Conservation (phyloP, 2,888 invertebrate species). For the Poecilobothrus nobilitatus region DNA sequence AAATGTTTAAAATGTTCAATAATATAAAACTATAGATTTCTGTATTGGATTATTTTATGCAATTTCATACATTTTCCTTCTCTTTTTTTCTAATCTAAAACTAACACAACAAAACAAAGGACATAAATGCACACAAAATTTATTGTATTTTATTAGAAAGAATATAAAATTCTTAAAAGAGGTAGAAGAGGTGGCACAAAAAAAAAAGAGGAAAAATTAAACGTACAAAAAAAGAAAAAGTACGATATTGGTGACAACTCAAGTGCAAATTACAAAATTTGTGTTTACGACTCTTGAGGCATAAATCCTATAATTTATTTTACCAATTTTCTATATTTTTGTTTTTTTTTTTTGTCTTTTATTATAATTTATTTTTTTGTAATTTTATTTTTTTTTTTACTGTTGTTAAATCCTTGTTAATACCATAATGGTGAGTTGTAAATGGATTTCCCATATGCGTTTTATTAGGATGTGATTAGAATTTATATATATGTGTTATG, state of each 20-base stretch:
- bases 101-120: not conserved
- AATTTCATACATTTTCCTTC: too few relatives aligned
- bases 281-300: conserved; percentile 11
- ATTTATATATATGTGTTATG: not conserved
- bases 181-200: not conserved
- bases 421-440: conserved; percentile 6
- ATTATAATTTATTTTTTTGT: not conserved
- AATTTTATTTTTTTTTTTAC: not conserved
- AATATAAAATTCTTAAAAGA: not conserved
- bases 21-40: too few relatives aligned
- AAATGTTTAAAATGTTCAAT: too few relatives aligned
- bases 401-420: not conserved
- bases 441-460: conserved; percentile 3
- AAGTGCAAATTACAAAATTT: conserved; percentile 11
- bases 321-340: not conserved
- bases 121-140: not conserved
- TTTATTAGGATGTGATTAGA: conserved; percentile 1
- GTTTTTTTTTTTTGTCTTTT: too few relatives aligned
- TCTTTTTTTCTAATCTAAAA: too few relatives aligned
- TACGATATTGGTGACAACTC: conserved; percentile 8
- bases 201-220: not conserved
- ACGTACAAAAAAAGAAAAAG: not conserved
- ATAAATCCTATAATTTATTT: conserved; percentile 7
- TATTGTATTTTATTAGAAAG: not conserved
- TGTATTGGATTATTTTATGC: too few relatives aligned